Base-by-base conservation (phyloP, 2,888 invertebrate species). In the Lepidochrysops patricia region DNA sequence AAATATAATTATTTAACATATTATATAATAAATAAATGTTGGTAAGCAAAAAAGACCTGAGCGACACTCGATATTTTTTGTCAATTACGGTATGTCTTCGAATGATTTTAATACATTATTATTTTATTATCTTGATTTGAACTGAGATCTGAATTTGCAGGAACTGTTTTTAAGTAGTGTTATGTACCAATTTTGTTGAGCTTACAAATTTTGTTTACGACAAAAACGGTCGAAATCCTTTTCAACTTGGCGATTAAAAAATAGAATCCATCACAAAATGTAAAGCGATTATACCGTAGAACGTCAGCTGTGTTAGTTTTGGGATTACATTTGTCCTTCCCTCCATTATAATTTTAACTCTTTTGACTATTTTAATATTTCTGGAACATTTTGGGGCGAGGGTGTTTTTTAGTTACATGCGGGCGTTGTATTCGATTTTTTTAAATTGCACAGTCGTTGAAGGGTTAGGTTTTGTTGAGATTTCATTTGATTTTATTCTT, bases 301-400 rank as follows among this genome's bases (percentile, higher is more conserved):
- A 72, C 70, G 74, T 83, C 88, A 88, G 88, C 88, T 89, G 88
- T 84, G 86, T 86, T 85, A 77, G 83, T 81, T 79, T 81, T 79
- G 74, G 81, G 85, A 84, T 88, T 85, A 86, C 69, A 68, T 79
- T 76, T 72, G 74, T 67, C 68, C 71, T 76, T 79, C 82, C 84
- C 84, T 81, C 76, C 76, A 72, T 82, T 86, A 88, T 83, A 88
- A 84, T 82, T 88, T 88, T 85, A 89, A 88, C 88, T 87, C 88
- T 87, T 88, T 88, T 85, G 80, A 84, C 84, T 85, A 84, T 88
- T 89, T 88, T 86, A 89, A 88, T 88, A 88, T 85, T 87, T 86
- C 77, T 82, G 79, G 81, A 81, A 82, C 77, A 74, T 77, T 82
- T 84, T 84, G 84, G 86, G 84, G 82, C 75, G 75, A 72, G 63